Evolutionary conservation across 2,113 vertebrate species (phyloP), one percentile per base, ranked within the genome.

Genomic region (Gambusia holbrooki): DNA sequence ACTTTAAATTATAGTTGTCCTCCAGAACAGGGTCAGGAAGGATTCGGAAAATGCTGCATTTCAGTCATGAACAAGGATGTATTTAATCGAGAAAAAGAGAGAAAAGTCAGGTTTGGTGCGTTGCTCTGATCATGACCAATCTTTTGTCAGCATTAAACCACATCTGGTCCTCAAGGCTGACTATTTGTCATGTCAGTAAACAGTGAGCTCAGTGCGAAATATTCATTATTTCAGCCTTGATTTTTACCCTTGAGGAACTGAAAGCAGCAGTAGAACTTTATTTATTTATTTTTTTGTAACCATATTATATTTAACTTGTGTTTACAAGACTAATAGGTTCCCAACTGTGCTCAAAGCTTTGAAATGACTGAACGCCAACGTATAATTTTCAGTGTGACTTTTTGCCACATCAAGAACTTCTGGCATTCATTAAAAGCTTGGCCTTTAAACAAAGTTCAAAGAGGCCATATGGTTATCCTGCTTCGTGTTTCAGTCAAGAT

Each of bases 1-100:
- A 84, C 66, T 71, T 77, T 90, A 84, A 84, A 69, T 89, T 85
- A 86, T 77, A 68, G 69, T 84, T 75, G 71, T 74, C 71, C 75
- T 80, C 65, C 62, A 48, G 37, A 74, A 79, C 71, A 1, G 86
- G 74, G 74, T 71, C 62, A 42, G 62, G 66, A 74, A 82, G 62
- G 71, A 79, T 81, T 73, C 54, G 35, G 30, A 68, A 89, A 72
- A 79, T 51, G 42, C 66, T 64, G 71, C 58, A 54, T 62, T 48
- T 80, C 14, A 35, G 58, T 64, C 73, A 8, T 15, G 48, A 69
- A 35, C 77, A 64, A 0, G 0, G n/a, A 69, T 60, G 32, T 25
- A 64, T 72, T 63, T 63, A 58, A 61, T 75, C 68, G 61, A 32
- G 4, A 5, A 67, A 64, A 63, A 48, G 6, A 45, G 15, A 45